These are phyloP conservation scores for Loris lydekkerianus DNA, from an alignment of 2,797 vertebrate genomes.

Conservation along the genomic window DNA sequence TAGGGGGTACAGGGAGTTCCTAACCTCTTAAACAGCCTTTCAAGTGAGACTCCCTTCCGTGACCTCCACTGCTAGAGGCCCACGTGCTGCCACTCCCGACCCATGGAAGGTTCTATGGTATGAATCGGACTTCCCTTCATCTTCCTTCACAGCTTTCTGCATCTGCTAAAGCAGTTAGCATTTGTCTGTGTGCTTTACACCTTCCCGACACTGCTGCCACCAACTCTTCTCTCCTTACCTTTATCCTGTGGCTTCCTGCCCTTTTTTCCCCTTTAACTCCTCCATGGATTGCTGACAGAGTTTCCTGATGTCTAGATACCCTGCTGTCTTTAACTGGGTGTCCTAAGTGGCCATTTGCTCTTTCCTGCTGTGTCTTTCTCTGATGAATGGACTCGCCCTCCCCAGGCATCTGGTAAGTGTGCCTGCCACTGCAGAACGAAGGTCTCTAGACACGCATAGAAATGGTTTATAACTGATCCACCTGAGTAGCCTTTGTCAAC, in stretches of 20 bases:
- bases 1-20: no score
- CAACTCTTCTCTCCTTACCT: background rate
- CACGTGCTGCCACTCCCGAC: background rate
- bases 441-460: background rate
- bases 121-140: fast-evolving
- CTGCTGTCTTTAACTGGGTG: background rate
- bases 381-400: background rate
- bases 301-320: background rate
- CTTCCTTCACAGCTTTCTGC: background rate
- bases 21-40: background rate
- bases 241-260: fast-evolving
- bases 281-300: background rate
- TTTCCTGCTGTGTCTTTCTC: background rate
- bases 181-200: background rate
- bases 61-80: background rate
- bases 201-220: background rate
- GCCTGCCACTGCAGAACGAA: background rate
- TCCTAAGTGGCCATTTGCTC: background rate
- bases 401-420: background rate
- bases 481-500: background rate
- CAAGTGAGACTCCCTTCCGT: background rate
- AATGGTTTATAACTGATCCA: background rate
- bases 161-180: background rate
- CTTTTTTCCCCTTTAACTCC: background rate
- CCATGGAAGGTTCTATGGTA: background rate